A percentile compares a stretch with the other conserved stretches of the same genome.
Conservation (phyloP, 2,797 vertebrate genomes). For the Acanthurus tractus region DNA sequence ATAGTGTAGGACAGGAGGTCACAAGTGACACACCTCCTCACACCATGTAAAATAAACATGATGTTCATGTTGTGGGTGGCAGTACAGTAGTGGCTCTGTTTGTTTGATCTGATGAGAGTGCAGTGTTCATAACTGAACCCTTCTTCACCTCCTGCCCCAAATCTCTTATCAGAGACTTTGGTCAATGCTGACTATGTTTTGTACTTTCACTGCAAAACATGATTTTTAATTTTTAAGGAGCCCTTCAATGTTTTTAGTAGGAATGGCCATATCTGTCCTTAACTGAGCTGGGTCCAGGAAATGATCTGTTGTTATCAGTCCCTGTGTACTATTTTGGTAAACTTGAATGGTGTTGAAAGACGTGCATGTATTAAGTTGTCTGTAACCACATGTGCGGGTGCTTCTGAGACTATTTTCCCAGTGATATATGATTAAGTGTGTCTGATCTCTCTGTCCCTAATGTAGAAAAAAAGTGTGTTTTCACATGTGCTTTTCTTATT, state of each 20-base stretch:
- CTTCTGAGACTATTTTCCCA: not conserved
- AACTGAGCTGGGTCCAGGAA: not conserved
- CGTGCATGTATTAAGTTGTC: not conserved
- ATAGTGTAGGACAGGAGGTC: not conserved
- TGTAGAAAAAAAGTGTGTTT: not conserved
- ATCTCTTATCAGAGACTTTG: constrained; percentile 44
- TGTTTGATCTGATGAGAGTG: constrained; percentile 6
- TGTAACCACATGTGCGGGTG: not conserved
- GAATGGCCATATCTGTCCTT: too few relatives aligned
- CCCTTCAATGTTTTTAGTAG: not conserved
- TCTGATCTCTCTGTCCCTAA: not conserved
- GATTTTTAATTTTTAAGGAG: not conserved
- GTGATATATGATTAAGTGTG: not conserved
- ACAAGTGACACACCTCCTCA: not conserved
- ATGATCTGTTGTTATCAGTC: not conserved
- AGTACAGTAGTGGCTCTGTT: constrained; percentile 6
- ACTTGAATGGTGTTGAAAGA: too few relatives aligned
- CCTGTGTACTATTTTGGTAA: too few relatives aligned
- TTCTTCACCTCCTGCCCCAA: constrained; percentile 11
- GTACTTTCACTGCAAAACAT: constrained; percentile 8
- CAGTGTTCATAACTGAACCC: not conserved
- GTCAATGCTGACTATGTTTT: constrained; percentile 31
- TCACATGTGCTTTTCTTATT: not conserved
- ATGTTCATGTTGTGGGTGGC: not conserved
- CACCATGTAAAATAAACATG: not conserved